phyloP scores from a whole-genome alignment of 2,113 vertebrate genomes.

The Mustelus asterias region DNA sequence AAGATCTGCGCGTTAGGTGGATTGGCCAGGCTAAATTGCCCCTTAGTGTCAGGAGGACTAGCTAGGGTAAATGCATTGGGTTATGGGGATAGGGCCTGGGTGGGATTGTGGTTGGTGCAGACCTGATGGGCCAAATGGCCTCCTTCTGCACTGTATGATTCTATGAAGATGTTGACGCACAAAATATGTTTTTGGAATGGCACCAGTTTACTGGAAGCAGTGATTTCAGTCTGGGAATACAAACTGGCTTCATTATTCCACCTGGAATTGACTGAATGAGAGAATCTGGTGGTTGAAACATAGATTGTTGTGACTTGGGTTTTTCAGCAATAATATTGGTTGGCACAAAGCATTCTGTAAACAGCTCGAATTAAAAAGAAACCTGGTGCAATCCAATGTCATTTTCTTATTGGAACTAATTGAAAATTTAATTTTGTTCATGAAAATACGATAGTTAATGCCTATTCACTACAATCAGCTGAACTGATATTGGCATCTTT shows the following conservation, averaged over 20 bases:
- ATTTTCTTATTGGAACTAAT: neutral
- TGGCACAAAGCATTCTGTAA: neutral
- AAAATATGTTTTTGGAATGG: neutral
- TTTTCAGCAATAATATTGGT: neutral
- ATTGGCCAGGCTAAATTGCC: too few relatives aligned
- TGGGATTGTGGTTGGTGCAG: too few relatives aligned
- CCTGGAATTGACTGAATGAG: neutral
- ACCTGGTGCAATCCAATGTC: neutral
- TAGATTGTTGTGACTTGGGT: neutral
- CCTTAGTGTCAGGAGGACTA: too few relatives aligned
- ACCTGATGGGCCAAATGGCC: too few relatives aligned
- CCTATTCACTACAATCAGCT: too few relatives aligned
- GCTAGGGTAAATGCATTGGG: too few relatives aligned
- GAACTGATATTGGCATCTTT: too few relatives aligned
- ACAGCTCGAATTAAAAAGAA: neutral
- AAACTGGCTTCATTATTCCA: neutral
- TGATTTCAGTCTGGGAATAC: neutral
- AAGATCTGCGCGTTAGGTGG: too few relatives aligned
- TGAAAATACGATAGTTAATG: too few relatives aligned
- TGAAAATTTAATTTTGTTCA: neutral
- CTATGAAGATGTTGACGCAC: too few relatives aligned
- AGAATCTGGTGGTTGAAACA: neutral
- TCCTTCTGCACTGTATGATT: too few relatives aligned
- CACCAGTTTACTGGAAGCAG: neutral
- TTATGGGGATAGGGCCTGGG: too few relatives aligned